These are phyloP conservation scores for Pluvialis apricaria DNA, from an alignment of 2,113 vertebrate genomes.

Conservation along the genomic window DNA sequence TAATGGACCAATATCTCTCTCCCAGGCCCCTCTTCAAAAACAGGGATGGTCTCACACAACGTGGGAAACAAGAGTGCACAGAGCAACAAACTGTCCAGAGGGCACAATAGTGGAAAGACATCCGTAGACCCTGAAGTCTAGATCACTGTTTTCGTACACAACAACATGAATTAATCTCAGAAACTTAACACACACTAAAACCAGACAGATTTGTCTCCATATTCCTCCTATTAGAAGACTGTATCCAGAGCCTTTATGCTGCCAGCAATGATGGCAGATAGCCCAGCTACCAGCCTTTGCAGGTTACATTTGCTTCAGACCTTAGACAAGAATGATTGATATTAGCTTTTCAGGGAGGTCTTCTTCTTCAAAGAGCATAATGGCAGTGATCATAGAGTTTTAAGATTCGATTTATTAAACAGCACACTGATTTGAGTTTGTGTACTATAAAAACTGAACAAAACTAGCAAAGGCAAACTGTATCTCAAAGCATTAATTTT, in stretches of 20 bases:
- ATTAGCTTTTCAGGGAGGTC: conserved; percentile 19
- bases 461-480: background rate
- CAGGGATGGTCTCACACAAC: background rate
- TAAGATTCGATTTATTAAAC: conserved; percentile 8
- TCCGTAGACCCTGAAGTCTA: background rate
- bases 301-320: conserved; percentile 57
- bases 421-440: background rate
- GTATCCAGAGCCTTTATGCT: background rate
- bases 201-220: conserved; percentile 34
- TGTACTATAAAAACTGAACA: background rate
- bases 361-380: conserved; percentile 14
- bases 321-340: conserved; percentile 42
- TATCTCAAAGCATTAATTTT: conserved; percentile 11
- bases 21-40: background rate
- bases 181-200: background rate
- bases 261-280: conserved; percentile 58
- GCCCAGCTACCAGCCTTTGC: conserved; percentile 57
- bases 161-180: background rate
- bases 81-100: background rate
- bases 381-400: background rate
- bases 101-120: background rate
- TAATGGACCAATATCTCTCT: background rate
- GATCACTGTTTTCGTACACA: background rate
- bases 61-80: background rate
- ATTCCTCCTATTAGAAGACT: conserved; percentile 13